Base-by-base conservation (phyloP, 2,113 vertebrate genomes). In the Syngnathus typhle region DNA sequence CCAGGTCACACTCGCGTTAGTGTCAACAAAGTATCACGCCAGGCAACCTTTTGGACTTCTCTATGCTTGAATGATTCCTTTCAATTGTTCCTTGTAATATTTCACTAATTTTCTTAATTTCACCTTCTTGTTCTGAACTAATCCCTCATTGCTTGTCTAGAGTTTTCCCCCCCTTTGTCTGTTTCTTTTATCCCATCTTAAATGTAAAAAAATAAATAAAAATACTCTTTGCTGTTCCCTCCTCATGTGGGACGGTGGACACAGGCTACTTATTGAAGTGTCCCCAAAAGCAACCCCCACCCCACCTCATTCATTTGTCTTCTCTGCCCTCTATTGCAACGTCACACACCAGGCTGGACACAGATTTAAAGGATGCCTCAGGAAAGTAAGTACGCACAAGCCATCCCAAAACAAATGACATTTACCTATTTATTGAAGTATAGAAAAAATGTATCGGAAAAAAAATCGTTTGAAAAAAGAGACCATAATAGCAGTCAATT, bases 301-400 rank as follows among this genome's bases (percentile, higher is more conserved):
- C 37, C n/a, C 38, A 21, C 9, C 38, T 73, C 19, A 68, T 52
- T 80, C 71, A 85, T 58, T 18, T 73, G 64, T 85, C 15, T 63
- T 78, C 41, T 80, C 43, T 82, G 21, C 63, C 46, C 39, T 76
- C 32, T 37, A 62, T 78, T 60, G 85, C 84, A 78, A 92, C 89
- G 86, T 80, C 88, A 80, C 73, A 73, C 81, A 72, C 81, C 91
- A 96, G 94, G 92, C 92, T 96, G 94, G 95, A 97, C 87, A 91
- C 94, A 91, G 93, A 95, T 82, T 87, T 96, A 85, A 93, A 92
- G 81, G 93, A 95, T 70, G 79, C 91, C 74, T 85, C 93, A 66
- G 84, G 87, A 87, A 93, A 95, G 94, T 97, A 94, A 94, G 94
- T 91, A 13, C 16, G 18, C 55, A 32, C 12, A 32, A 51, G 49